Conservation (phyloP, 2,888 invertebrate species). For the Dioctria rufipes region DNA sequence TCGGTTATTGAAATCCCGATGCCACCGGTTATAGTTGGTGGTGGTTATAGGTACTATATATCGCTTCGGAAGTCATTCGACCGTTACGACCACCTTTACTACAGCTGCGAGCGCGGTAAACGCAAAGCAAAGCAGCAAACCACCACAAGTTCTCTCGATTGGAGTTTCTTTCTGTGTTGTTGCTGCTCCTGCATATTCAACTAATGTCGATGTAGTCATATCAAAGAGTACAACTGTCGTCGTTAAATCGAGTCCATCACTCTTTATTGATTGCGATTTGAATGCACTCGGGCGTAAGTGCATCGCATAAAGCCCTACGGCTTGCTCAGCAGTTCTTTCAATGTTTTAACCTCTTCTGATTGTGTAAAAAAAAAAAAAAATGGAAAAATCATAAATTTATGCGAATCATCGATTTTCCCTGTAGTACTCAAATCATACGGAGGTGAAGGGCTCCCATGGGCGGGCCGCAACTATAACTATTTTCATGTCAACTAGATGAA, state of each 20-base stretch:
- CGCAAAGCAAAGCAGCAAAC: not conserved
- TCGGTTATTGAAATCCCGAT: not conserved
- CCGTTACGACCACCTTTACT: not conserved
- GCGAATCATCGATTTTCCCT: slow-evolving; percentile 29
- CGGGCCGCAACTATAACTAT: not conserved
- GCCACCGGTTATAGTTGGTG: not conserved
- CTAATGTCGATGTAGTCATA: too few relatives aligned
- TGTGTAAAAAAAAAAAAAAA: not conserved
- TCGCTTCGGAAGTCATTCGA: not conserved
- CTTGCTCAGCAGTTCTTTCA: slow-evolving; percentile 14
- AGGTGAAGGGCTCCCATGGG: too few relatives aligned
- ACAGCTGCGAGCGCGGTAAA: too few relatives aligned
- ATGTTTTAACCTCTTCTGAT: not conserved
- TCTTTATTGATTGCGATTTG: slow-evolving; percentile 27
- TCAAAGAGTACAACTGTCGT: too few relatives aligned
- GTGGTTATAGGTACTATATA: too few relatives aligned
- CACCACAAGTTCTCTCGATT: not conserved
- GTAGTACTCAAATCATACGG: too few relatives aligned
- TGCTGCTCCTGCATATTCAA: too few relatives aligned
- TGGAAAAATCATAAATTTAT: slow-evolving; percentile 23
- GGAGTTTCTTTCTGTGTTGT: not conserved
- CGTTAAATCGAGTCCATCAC: not conserved
- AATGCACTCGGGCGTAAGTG: not conserved
- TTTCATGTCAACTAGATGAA: slow-evolving; percentile 17
- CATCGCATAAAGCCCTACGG: not conserved